Evolutionary conservation across 2,888 invertebrate species (phyloP), one percentile per base, ranked within the genome.

Genomic region (Harpagoxenus sublaevis): DNA sequence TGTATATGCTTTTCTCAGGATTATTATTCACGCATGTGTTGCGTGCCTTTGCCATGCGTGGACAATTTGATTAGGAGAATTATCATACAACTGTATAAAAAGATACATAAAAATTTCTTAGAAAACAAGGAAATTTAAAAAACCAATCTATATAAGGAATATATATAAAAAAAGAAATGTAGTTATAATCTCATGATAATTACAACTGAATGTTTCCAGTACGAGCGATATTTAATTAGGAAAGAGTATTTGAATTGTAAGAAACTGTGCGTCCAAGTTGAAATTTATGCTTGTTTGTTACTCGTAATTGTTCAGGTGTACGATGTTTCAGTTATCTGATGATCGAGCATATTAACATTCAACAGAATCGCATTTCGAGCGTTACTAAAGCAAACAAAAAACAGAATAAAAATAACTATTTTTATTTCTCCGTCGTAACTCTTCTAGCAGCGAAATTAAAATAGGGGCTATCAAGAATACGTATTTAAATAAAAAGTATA

Each of bases 221-320:
- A 66, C 12, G 23, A 65, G 10, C 10, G 6, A 39, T 39, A 53
- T 53, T 53, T 39, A 35, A 77, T 65, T 51, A 65, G 39, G 9
- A 10, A 18, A 3, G 6, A 45, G 28, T 75, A 23, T 39, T 35
- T 39, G 12, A 66, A 65, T 51, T 39, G 18, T 39, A 23, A 77
- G 6, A 66, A 42, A 73, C 0, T 9, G 0, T 9, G 15, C 10
- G 2, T 23, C 2, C 0, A n/a, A 35, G 2, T 39, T 51, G 23
- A 77, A 65, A 39, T 77, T 51, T 35, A 63, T 51, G 18, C 4
- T n/a, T 48, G 31, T 62, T n/a, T 51, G 51, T 51, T 39, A 77
- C 15, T 45, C 62, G 31, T 65, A 51, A 51, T 63, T 77, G 18
- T 23, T 77, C 65, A 77, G 75, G 51, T 65, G 23, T 75, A 63